Base-by-base conservation (phyloP, 2,797 vertebrate species). In the Notolepis coatsorum region DNA sequence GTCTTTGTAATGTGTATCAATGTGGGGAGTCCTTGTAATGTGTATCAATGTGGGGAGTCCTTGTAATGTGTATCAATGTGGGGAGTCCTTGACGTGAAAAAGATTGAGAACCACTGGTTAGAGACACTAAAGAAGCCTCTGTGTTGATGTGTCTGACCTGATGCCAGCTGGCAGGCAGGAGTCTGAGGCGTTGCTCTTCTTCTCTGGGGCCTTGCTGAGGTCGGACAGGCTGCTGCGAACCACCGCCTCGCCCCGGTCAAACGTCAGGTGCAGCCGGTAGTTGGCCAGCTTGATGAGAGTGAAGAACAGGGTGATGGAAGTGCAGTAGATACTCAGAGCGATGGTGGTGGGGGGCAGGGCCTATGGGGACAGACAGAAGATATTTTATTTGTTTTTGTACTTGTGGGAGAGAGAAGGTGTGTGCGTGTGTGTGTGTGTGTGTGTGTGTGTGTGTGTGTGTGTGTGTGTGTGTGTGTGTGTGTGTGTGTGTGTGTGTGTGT, bases 231-330 rank as follows among this genome's bases (percentile, higher is more conserved):
- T 91, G 66, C 81, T 93, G 7, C 87, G 95, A 64, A 93, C 92
- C 74, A 95, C 89, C 23, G 92, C 89, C 86, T 98, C 95, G 0
- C 95, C 97, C 80, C 94, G 91, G 37, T 99, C 96, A 27, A 98
- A 99, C 96, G 98, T 96, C 70, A 97, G 79, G 74, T 99, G 97
- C 21, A 99, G 92, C 48, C 96, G 94, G 54, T 97, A 98, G 90
- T 96, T 98, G 81, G 96, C 81, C 68, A 96, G 59, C 80, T 99
- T 99, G 88, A 99, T 97, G 61, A 93, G 53, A 47, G 96, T 85
- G 88, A 99, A 99, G 88, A 99, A 93, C 56, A 95, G 37, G 0
- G 96, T 96, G 86, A 98, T 95, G 2, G 79, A 93, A 77, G 89
- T 90, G 86, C 97, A 99, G 93, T 99, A 99, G 79, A 98, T 93